Evolutionary conservation across 2,888 invertebrate species (phyloP).

Genomic region (Philhelius pedissequus): DNA sequence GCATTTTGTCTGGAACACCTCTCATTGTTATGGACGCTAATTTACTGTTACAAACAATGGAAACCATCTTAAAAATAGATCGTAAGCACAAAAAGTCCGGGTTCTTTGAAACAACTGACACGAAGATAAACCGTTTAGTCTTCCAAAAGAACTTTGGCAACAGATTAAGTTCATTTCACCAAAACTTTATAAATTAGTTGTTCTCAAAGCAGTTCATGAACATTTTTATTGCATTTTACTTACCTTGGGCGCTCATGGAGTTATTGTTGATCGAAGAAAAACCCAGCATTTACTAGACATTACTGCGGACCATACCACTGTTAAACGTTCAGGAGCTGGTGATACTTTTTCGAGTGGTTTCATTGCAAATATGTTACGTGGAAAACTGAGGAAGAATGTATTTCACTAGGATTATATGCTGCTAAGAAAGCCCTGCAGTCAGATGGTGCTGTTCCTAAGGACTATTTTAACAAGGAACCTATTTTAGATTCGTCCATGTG

Average conservation of each 20-base stretch:
- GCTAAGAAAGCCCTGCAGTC: too few relatives aligned
- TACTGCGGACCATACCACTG: too few relatives aligned
- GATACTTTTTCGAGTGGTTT: conserved; percentile 88
- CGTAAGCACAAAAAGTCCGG: conserved; percentile 85
- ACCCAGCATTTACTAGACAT: too few relatives aligned
- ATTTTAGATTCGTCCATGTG: too few relatives aligned
- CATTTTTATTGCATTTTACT: conserved; percentile 82
- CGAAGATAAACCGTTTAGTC: conserved; percentile 86
- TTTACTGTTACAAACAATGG: conserved; percentile 84
- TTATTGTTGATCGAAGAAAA: too few relatives aligned
- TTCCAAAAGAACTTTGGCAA: conserved; percentile 70
- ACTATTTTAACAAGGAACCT: too few relatives aligned
- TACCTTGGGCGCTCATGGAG: too few relatives aligned
- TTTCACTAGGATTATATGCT: too few relatives aligned
- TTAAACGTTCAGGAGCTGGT: conserved; percentile 82
- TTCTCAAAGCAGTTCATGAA: conserved; percentile 78
- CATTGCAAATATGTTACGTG: conserved; percentile 82
- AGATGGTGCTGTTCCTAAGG: too few relatives aligned
- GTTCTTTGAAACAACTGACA: conserved; percentile 96
- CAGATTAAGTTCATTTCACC: conserved; percentile 85
- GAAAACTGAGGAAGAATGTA: too few relatives aligned
- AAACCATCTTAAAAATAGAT: conserved; percentile 83
- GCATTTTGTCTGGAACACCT: conserved; percentile 83
- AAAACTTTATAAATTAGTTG: conserved; percentile 87
- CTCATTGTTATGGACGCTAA: conserved; percentile 93